Base-by-base conservation (phyloP, 2,113 vertebrate genomes). In the Scalopus aquaticus region DNA sequence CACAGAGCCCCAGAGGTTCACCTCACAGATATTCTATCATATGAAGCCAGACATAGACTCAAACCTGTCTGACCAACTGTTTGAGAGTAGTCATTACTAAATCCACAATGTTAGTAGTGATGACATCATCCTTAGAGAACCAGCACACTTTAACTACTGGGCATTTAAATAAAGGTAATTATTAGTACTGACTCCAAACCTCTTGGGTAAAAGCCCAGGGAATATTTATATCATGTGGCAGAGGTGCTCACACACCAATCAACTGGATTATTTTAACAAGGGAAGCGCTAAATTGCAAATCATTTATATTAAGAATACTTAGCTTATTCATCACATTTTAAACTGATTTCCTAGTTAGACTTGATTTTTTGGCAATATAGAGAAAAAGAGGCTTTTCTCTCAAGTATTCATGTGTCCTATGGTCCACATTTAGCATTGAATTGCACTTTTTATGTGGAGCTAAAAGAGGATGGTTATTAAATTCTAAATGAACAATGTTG, bases 171-270 rank as follows among this genome's bases (percentile, higher is more conserved):
- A 78, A 78, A 90, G 91, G 20, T 73, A 73, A 96, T 88, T 81
- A 88, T 91, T 82, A 95, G 82, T 65, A 90, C 88, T 17, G 37
- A 64, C 64, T 90, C 67, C 17, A 84, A 84, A 56, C 30, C 95
- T 95, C 96, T 64, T 62, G 94, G 93, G 92, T 44, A 62, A 93
- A 96, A 90, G 92, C 84, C 90, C 58, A 73, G 95, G 94, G 97
- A 95, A 95, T 97, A 97, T 96, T 97, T 97, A 72, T 97, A 60
- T 84, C 88, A 81, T 81, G 35, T 82, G 62, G 85, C 54, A 83
- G 81, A 92, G 64, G 19, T 85, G 73, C 67, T 67, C 42, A 49
- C 0, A 6, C 39, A 72, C 84, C n/a, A 87, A n/a, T 77, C 81
- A 78, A 39, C 32, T 46, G 22, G 28, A 67, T 88, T 24, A 51